Base-by-base conservation (phyloP, 1,140 invertebrate genomes). In the Subanguina moxae region DNA sequence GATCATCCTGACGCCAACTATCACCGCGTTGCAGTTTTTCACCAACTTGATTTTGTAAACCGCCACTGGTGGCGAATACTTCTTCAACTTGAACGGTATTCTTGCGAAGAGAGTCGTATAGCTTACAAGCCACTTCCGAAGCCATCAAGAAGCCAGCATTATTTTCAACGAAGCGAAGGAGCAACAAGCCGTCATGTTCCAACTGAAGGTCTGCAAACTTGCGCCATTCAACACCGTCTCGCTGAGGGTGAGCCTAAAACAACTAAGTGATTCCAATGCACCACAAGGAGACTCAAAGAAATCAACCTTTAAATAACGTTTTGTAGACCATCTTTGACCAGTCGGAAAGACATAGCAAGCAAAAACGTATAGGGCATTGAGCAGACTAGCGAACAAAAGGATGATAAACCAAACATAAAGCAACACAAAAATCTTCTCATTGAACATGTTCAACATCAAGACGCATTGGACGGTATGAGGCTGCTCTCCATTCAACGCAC, bases 371-470 rank as follows among this genome's bases (percentile, higher is more conserved):
- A 61, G n/a, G 21, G 27, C 19, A 28, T 61, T 61, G 58, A 61
- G 3, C 19, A 61, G 5, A 30, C 19, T 61, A n/a, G 28, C 19
- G 8, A 61, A 19, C 19, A 61, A 25, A 8, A 61, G 58, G n/a
- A 61, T 30, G 28, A 32, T n/a, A 13, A 61, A 61, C 58, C 58
- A 61, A 21, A 61, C n/a, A 21, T 61, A 61, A 28, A 61, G 27
- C 5, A 61, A 8, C 19, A 43, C 19, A 21, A 21, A 61, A 28
- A 61, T 30, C 58, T 61, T 61, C 28, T 61, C 58, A 28, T 61
- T 61, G 3, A 61, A 28, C 58, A 61, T 61, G 28, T 61, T 61
- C n/a, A 43, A 7, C 58, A 61, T 61, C 38, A 61, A n/a, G 3
- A 61, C 28, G 28, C 58, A 61, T 25, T 61, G 58, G 21, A 61